Percentiles rank a stretch among this genome's conserved stretches.
Conservation (phyloP, 1,140 invertebrate species). For the Frieseomelitta varia region DNA sequence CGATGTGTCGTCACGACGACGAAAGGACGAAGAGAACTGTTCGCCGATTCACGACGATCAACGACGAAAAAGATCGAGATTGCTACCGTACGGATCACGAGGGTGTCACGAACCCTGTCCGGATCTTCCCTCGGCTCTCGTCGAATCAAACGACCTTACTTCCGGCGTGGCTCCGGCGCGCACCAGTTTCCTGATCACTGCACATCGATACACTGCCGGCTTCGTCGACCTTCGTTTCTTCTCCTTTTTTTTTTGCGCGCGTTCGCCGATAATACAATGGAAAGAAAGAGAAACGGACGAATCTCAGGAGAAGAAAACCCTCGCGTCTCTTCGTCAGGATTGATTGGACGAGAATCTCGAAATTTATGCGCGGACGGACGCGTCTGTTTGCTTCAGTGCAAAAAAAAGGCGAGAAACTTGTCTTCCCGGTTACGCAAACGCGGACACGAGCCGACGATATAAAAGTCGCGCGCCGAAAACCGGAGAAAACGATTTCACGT, state of each 20-base stretch:
- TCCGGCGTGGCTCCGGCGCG: constrained; percentile 39
- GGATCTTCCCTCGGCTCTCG: constrained; percentile 24
- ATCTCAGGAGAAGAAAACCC: neutral
- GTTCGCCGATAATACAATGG: neutral
- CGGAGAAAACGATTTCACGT: constrained; percentile 17
- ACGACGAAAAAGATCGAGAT: neutral
- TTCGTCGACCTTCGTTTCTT: constrained; percentile 9
- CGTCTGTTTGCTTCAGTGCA: constrained; percentile 21
- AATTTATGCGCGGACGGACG: neutral
- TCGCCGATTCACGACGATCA: neutral
- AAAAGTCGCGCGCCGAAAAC: constrained; percentile 35
- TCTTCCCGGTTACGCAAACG: constrained; percentile 70
- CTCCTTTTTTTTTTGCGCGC: neutral
- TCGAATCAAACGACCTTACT: constrained; percentile 39
- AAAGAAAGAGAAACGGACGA: neutral
- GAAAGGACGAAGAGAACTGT: neutral
- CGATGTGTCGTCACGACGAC: constrained; percentile 56
- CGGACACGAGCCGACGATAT: neutral
- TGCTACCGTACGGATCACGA: neutral
- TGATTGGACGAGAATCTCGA: too few species aligned
- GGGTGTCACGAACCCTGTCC: neutral
- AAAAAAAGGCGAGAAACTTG: constrained; percentile 61
- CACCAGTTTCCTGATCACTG: constrained; percentile 63
- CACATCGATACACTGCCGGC: constrained; percentile 53
- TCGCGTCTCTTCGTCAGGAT: too few species aligned